Evolutionary conservation across 2,888 invertebrate genomes (phyloP), one percentile per base, ranked within the genome.

Genomic region (Branchipolynoe longqiensis): DNA sequence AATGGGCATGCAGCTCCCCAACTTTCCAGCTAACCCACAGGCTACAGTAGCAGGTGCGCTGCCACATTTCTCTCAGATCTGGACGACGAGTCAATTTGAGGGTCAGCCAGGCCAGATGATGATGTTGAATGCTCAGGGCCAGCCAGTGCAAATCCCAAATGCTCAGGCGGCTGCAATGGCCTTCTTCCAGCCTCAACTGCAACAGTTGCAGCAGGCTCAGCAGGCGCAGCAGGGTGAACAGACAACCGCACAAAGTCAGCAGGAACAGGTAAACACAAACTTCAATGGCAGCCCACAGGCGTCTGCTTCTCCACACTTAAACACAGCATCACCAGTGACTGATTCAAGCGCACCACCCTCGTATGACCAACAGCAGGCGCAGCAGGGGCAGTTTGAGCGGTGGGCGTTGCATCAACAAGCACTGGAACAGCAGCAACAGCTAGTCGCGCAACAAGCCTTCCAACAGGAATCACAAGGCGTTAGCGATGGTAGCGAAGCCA

Each of bases 31-130:
- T 2, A 59, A 41, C 38, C 48, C 48, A 1, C 48, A 69, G 48
- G 62, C 33, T 1, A 8, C 69, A 4, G 84, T 54, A 6, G 56
- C 86, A 6, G 86, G 86, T 0, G 78, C 82, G 22, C 78, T 82
- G 83, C 84, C 82, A 1, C 78, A 83, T 31, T 84, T 86, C 86
- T 85, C 85, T 2, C 86, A 86, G 48, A 84, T 86, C 59, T 86
- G 86, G 86, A 81, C 86, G 28, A 82, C 78, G n/a, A 56, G 74
- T 14, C 78, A 81, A 31, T 84, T 62, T 33, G 84, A 84, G 28
- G 78, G 78, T 22, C 84, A 84, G 69, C 25, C 56, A 25, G 59
- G 56, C 14, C 58, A 59, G 83, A 84, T 84, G 84, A 62, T 62
- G 62, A 83, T 83, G 83, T 36, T 58, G 58, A 82, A 82, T 38